These are phyloP conservation scores for Rhineura floridana DNA, from an alignment of 2,113 vertebrate species.

Conservation along the genomic window DNA sequence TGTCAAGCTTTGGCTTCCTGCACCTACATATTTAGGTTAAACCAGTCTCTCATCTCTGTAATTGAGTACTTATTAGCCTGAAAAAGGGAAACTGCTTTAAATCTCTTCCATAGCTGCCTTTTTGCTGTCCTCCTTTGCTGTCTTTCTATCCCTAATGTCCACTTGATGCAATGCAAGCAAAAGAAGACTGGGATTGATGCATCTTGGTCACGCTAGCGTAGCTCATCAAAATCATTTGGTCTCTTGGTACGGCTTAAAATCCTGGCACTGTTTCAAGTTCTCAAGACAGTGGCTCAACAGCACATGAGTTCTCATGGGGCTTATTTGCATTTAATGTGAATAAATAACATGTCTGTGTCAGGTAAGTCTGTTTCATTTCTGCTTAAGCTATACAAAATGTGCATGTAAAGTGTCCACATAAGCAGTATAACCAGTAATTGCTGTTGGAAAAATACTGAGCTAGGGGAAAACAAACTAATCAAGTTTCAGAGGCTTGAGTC, in stretches of 20 bases:
- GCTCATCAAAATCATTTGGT: not conserved
- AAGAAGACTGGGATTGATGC: constrained; percentile 12
- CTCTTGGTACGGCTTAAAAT: not conserved
- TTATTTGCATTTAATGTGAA: constrained; percentile 26
- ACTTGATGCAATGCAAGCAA: constrained; percentile 7
- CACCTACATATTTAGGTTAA: not conserved
- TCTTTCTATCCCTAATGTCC: not conserved
- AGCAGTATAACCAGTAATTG: constrained; percentile 16
- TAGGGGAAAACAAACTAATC: constrained; percentile 5
- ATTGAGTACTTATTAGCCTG: not conserved
- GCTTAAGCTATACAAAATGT: not conserved
- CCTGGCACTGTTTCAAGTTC: not conserved
- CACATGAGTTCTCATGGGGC: constrained; percentile 10
- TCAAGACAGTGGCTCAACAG: constrained; percentile 23
- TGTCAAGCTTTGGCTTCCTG: not conserved
- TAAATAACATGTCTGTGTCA: constrained; percentile 14
- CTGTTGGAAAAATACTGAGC: not conserved
- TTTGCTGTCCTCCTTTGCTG: not conserved
- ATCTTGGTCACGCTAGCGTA: not conserved
- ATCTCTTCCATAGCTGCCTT: not conserved
- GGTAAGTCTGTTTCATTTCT: constrained; percentile 3
- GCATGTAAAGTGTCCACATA: not conserved
- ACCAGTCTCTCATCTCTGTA: not conserved
- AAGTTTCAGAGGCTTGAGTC: not conserved
- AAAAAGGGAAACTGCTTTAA: not conserved